Evolutionary conservation across 2,113 vertebrate genomes (phyloP).

Genomic region (Trachemys scripta): DNA sequence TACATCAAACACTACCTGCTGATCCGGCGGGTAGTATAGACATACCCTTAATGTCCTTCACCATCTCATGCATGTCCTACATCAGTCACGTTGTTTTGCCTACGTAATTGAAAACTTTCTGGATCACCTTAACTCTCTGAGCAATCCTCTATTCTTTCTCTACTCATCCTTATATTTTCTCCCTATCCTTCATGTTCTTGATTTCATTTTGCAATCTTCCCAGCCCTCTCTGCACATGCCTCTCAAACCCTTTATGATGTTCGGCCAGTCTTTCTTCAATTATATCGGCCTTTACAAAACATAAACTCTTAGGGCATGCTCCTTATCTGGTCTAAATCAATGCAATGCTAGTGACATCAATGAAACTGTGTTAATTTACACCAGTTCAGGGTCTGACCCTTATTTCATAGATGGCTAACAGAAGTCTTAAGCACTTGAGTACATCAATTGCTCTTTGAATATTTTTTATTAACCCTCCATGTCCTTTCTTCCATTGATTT

Average conservation of each 20-base stretch:
- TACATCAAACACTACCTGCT: too few relatives aligned
- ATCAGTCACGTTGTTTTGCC: rapidly evolving
- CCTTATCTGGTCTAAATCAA: background rate
- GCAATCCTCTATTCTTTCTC: background rate
- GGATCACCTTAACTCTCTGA: rapidly evolving
- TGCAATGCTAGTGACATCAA: background rate
- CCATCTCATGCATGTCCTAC: background rate
- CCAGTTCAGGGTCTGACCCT: background rate
- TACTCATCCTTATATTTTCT: background rate
- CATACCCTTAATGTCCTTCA: background rate
- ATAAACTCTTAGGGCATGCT: too few relatives aligned
- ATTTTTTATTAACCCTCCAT: background rate
- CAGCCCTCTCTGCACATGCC: rapidly evolving
- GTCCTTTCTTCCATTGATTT: background rate
- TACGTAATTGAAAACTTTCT: rapidly evolving
- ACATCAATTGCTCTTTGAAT: background rate
- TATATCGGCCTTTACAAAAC: background rate
- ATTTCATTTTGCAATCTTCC: background rate
- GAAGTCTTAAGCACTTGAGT: too few relatives aligned
- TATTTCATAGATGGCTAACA: background rate
- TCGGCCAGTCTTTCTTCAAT: background rate
- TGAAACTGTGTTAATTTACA: background rate
- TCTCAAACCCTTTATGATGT: background rate
- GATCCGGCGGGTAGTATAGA: too few relatives aligned
- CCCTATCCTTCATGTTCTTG: background rate